Base-by-base conservation (phyloP, 2,113 vertebrate species). In the Redunca redunca region DNA sequence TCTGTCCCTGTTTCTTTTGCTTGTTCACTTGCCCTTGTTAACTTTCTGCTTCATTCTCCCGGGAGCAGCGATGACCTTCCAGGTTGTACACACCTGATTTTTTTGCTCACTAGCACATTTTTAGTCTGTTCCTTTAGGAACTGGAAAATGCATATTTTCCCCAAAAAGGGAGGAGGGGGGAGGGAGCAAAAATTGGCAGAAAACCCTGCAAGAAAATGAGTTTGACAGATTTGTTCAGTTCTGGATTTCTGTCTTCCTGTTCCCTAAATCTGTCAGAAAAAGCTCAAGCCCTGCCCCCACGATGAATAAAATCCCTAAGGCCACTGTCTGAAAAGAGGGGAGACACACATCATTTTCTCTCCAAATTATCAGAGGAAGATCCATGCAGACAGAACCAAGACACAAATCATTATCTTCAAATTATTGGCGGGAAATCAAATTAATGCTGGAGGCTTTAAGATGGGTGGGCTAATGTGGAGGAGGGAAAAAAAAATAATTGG, bases 351-450 rank as follows among this genome's bases (percentile, higher is more conserved):
- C 80, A 88, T 97, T 85, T 83, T 95, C 80, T 97, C 60, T 92
- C 40, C 84, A 95, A 43, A 96, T 98, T 90, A 92, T 96, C 87
- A 92, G 84, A 95, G 84, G 50, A 82, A 81, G 53, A 90, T 91
- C 81, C 88, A 36, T 50, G 86, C 64, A 93, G 55, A 89, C 90
- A 95, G 58, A 95, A 92, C 74, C 13, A 3, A 97, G 96, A 97
- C 85, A 77, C 92, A 98, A 96, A 94, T 98, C 96, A 96, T 98
- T 93, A 90, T 95, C 95, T 96, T 95, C 88, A 88, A 96, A 94
- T 96, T 97, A 96, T 98, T 98, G 97, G 92, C 13, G 23, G 87
- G 81, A 97, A 97, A 91, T 97, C 95, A 94, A 85, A 97, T 97
- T 71, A 94, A 94, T 91, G 84, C 92, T 97, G 23, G 48, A 83